Evolutionary conservation across 2,113 vertebrate species (phyloP).

Genomic region (Actenoides lindsayi): DNA sequence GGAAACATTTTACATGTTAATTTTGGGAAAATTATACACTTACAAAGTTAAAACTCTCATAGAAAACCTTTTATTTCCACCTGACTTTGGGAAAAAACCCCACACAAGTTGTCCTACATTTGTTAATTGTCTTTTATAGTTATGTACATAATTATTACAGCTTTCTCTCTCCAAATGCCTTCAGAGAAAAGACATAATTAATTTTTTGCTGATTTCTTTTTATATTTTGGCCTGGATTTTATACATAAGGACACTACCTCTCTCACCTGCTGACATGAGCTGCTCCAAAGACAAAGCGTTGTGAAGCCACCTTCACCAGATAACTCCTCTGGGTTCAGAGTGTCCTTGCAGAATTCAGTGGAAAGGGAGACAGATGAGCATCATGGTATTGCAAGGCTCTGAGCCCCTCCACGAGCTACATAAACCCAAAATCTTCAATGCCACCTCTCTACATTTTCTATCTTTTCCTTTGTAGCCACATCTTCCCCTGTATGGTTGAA

Average conservation of each 20-base stretch:
- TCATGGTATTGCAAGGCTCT: not conserved
- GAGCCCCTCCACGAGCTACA: not conserved
- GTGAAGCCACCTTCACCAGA: not conserved
- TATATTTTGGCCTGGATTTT: not conserved
- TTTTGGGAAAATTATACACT: not conserved
- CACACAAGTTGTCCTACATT: not conserved
- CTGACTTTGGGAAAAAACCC: not conserved
- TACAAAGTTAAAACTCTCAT: not conserved
- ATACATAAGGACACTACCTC: not conserved
- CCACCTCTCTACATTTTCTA: not conserved
- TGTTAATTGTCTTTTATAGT: not conserved
- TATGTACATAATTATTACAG: not conserved
- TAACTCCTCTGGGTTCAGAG: not conserved
- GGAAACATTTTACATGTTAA: not conserved
- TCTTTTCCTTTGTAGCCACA: not conserved
- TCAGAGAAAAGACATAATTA: not conserved
- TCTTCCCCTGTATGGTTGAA: not conserved
- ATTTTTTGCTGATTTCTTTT: not conserved
- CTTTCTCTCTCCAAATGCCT: not conserved
- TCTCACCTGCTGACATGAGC: not conserved
- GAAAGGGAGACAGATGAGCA: not conserved
- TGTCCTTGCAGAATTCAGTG: not conserved
- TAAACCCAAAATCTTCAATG: not conserved
- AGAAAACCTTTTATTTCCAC: not conserved
- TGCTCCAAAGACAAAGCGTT: not conserved